Evolutionary conservation across 2,797 vertebrate genomes (phyloP), one percentile per base, ranked within the genome.

Genomic region (Sebastes vulpes): DNA sequence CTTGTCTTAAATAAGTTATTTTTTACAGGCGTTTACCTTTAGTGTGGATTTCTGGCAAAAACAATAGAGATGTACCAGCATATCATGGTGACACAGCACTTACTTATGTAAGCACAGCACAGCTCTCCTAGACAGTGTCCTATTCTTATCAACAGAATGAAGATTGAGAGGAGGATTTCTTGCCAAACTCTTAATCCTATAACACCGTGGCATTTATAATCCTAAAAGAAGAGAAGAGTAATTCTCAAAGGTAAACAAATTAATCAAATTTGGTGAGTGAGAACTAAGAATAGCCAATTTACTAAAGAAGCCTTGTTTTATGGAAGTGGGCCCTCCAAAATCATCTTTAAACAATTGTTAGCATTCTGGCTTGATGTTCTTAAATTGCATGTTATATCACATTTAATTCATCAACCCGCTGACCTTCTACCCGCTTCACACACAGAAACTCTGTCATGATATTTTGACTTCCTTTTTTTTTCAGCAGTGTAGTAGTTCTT

Each of bases 401-500:
- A 23, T 66, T 53, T 14, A 42, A 66, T 71, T 58, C 5, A 56
- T 70, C 81, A 83, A n/a, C 60, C 46, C 25, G 6, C 8, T 75
- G 69, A 79, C 46, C 72, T 57, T 72, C 21, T 57, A 12, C 26
- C 31, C 9, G 3, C 71, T 73, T 72, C 31, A 75, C 38, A 54
- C 61, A 70, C 64, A 69, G n/a, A 72, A 77, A 65, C 48, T 50
- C 38, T 65, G 50, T 71, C 57, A 52, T 23, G 7, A 70, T 89
- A 77, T 85, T 84, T 87, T 88, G 83, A 77, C 72, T 89, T 7
- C 7, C 59, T 75, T 76, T 80, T 79, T 68, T 68, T 68, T 29
- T 73, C 77, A 73, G 57, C 67, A 29, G 59, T 56, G 69, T 71
- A 58, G 83, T 83, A 38, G 81, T 88, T 86, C 87, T 52, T 78